Evolutionary conservation across 2,888 invertebrate species (phyloP).

Genomic region (Sinopyrophorus schimmeli): DNA sequence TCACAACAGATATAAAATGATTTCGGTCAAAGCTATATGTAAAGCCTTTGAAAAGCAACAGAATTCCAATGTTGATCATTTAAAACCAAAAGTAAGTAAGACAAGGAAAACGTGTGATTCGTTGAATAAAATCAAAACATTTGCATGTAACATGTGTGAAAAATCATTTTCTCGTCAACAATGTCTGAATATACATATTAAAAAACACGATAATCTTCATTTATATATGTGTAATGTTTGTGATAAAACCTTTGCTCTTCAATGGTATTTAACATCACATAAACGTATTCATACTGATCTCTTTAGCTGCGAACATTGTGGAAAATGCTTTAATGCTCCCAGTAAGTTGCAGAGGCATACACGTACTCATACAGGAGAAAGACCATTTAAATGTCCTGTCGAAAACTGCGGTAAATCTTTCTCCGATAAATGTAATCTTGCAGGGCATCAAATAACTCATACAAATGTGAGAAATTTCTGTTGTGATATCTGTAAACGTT

Average conservation of each 20-base stretch:
- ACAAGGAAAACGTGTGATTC: neutral
- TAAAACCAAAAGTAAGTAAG: neutral
- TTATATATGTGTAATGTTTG: slow-evolving; percentile 51
- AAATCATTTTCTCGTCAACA: slow-evolving; percentile 48
- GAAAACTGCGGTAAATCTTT: slow-evolving; percentile 50
- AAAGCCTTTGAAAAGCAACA: slow-evolving; percentile 26
- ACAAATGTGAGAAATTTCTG: slow-evolving; percentile 43
- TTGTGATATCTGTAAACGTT: slow-evolving; percentile 47
- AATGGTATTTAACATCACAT: slow-evolving; percentile 51
- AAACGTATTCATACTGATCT: slow-evolving; percentile 49
- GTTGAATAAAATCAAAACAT: slow-evolving; percentile 33
- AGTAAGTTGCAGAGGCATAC: slow-evolving; percentile 52
- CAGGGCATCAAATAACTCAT: slow-evolving; percentile 50
- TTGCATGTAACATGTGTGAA: slow-evolving; percentile 48
- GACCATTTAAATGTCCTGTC: slow-evolving; percentile 48
- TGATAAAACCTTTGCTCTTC: slow-evolving; percentile 48
- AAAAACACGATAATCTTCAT: slow-evolving; percentile 48
- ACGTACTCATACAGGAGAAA: slow-evolving; percentile 51
- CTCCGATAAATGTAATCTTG: slow-evolving; percentile 52
- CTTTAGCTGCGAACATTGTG: slow-evolving; percentile 50
- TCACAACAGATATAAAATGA: slow-evolving; percentile 36
- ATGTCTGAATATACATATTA: slow-evolving; percentile 50
- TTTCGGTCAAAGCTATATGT: slow-evolving; percentile 43
- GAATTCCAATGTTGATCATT: slow-evolving; percentile 12
- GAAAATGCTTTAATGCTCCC: slow-evolving; percentile 50